Evolutionary conservation across 1,140 invertebrate species (phyloP), one percentile per base, ranked within the genome.

Genomic region (Lerema accius): DNA sequence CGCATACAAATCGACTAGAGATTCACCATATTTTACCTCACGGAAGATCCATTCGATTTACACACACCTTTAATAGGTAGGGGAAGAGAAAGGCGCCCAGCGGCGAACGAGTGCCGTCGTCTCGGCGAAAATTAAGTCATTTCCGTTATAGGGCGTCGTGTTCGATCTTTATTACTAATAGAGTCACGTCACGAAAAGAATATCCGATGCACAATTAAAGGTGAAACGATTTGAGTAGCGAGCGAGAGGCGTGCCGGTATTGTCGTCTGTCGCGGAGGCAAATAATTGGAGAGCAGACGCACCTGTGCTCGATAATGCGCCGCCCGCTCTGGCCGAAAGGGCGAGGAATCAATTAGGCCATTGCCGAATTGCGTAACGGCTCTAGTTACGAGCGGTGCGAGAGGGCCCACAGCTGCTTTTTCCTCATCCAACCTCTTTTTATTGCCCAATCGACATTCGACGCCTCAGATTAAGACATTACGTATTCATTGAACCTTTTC

Each of bases 271-370:
- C 78, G 78, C 73, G 73, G 73, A 84, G 80, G 75, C 78, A 78
- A 86, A 87, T 89, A 84, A 81, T 82, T 74, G 80, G 74, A 76
- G 76, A 72, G 73, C 55, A 71, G 76, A 58, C 70, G 82, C 84
- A 90, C 87, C 87, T 88, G 87, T 81, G 85, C 73, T 82, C 86
- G 77, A 84, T 89, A 89, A 89, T 89, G 82, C 82, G 81, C 77
- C 80, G 82, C 77, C 81, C 83, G 81, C 84, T 88, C 86, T 86
- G 82, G 78, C 59, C 84, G 77, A 84, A 87, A 85, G 87, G 84
- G 83, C 83, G 84, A 88, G 80, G 84, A 90, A 88, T 90, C 87
- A 90, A 90, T 90, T 88, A 90, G 87, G 83, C 74, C 76, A 76
- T 82, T 78, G 70, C 83, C 77, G 80, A 90, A 86, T 85, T 90